Evolutionary conservation across 1,140 invertebrate species (phyloP).

Genomic region (Sycophaga agraensis): DNA sequence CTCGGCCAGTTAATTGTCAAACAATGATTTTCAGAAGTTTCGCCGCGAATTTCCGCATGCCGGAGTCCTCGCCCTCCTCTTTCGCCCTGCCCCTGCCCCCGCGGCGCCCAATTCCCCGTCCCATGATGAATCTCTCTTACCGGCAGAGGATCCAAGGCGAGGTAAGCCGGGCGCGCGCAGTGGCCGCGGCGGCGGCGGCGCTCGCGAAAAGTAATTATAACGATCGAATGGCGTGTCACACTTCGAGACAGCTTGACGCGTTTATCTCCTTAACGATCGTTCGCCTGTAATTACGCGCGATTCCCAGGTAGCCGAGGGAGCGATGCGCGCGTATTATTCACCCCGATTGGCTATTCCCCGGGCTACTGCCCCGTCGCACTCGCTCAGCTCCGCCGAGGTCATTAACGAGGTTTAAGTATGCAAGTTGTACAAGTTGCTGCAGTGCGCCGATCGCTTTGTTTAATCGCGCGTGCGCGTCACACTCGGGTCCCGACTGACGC

Average conservation of each 20-base stretch:
- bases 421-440: no score
- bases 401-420: conserved; percentile 30
- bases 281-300: conserved; percentile 42
- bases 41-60: not conserved
- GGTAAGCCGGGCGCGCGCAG: not conserved
- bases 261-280: conserved; percentile 35
- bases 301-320: conserved; percentile 32
- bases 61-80: not conserved
- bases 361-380: conserved; percentile 25
- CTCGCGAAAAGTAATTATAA: conserved; percentile 25
- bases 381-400: no score
- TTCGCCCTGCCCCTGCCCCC: no score
- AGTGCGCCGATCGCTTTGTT: no score
- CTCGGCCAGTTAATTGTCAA: conserved; percentile 8
- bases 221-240: conserved; percentile 19
- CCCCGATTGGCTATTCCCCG: conserved; percentile 39
- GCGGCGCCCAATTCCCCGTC: no score
- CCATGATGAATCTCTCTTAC: no score
- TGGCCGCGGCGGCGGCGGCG: not conserved
- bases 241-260: conserved; percentile 14
- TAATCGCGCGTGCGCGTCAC: not conserved
- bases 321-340: conserved; percentile 14
- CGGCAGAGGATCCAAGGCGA: no score
- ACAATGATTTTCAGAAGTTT: conserved; percentile 23
- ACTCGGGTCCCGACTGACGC: no score